Evolutionary conservation across 2,797 vertebrate genomes (phyloP), one percentile per base, ranked within the genome.

Genomic region (Pteronotus mesoamericanus): DNA sequence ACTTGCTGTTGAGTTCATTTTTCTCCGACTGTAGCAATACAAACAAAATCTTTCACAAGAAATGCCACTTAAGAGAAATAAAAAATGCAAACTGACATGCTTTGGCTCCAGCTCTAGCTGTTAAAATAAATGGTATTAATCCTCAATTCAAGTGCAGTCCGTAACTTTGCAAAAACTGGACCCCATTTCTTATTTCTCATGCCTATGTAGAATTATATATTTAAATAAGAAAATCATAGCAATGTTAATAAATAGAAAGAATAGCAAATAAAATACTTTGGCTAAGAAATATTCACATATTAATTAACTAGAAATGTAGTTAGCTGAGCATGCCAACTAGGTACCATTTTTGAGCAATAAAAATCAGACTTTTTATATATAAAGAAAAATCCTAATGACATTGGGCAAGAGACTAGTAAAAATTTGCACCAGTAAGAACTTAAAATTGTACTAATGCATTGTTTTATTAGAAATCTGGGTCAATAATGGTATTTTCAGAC

Each of bases 1-100:
- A 21, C 64, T 97, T 68, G 61, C 55, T 9, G 0, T 21, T 86
- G 12, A 75, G 71, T 66, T 96, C 85, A 48, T 96, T 97, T 97
- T 96, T 84, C 79, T 96, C 90, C 84, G 94, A 97, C 85, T 98
- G 48, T 69, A 97, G 94, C 89, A 98, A 97, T 95, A 98, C 96
- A 98, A 98, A 98, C 96, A 98, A 98, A 98, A 97, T 85, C 86
- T 98, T 98, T 98, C 97, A 98, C 94, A 97, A 97, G 96, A 97
- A 98, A 98, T 96, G 75, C 95, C 96, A 96, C 98, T 98, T 97
- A 98, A 89, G 93, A 98, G 94, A 98, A 98, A 98, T 98, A 79
- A 98, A 97, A 97, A 98, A 98, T 98, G 96, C 75, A 96, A 97
- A 97, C 95, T 97, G 98, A 97, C 97, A 97, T 97, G 97, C 98